Evolutionary conservation across 2,113 vertebrate species (phyloP).

Genomic region (Tachycineta bicolor): DNA sequence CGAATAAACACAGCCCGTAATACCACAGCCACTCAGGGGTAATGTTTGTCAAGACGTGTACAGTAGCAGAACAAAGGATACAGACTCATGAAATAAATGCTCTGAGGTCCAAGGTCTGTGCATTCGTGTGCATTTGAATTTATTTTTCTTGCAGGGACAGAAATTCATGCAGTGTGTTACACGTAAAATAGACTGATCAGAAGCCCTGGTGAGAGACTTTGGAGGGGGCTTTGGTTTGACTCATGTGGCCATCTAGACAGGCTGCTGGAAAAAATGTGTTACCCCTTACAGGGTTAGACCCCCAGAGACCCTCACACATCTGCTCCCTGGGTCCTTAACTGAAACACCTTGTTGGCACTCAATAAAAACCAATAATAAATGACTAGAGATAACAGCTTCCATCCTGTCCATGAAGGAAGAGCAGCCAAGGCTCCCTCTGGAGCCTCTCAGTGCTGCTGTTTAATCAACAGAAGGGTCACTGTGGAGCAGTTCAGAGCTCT

Average conservation of each 20-base stretch:
- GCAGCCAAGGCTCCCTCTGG: background rate
- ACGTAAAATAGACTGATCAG: background rate
- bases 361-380: background rate
- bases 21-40: background rate
- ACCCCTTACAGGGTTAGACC: background rate
- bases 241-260: background rate
- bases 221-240: background rate
- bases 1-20: background rate
- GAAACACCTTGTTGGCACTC: conserved; percentile 5
- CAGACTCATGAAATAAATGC: background rate
- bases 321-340: background rate
- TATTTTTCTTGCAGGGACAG: background rate
- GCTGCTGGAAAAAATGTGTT: background rate
- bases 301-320: background rate
- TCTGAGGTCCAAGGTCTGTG: background rate
- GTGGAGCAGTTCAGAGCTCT: background rate
- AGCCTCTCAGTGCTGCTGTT: background rate
- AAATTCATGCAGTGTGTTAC: background rate
- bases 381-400: background rate
- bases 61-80: conserved; percentile 33
- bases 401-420: background rate
- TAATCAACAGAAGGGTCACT: background rate
- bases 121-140: background rate
- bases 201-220: background rate
- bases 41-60: background rate